Evolutionary conservation across 2,888 invertebrate species (phyloP), one percentile per base, ranked within the genome.

Genomic region (Parelbella ahira): DNA sequence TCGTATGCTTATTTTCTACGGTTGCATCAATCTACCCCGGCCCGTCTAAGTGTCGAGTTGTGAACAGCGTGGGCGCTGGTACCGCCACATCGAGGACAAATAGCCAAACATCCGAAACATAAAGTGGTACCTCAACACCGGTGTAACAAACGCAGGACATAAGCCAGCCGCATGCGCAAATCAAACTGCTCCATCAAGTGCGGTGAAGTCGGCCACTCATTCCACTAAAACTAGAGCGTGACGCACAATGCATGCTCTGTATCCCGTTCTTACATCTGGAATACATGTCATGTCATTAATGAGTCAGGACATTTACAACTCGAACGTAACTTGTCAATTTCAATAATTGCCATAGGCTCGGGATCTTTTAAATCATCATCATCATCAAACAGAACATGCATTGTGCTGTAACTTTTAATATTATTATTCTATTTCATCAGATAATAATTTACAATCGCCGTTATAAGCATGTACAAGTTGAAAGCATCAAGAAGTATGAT

Each of bases 171-270:
- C 87, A 87, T 87, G 87, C 87, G 83, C 84, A 84, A 86, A 83
- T 73, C 72, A 86, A 73, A 84, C 68, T 77, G 79, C 76, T 82
- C 83, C 84, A 83, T 77, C 78, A 60, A 84, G 83, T 87, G 87
- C 86, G 80, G 87, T 86, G 86, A 82, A 56, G 82, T 83, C 84
- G 83, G 86, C 73, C 86, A 82, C 84, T 82, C 84, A 87, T 86
- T 84, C 83, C 82, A 83, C 87, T 86, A 86, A 78, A 71, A 78
- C 82, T 83, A 80, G 61, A 60, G 64, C 62, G 73, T 80, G 75
- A 70, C 73, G 69, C 72, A 70, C 74, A 79, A 82, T 78, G 77
- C 80, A 82, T 74, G 61, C 77, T 80, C 82, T 77, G 77, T 79
- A 69, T 54, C 54, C 15, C 47, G 50, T 54, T 50, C 62, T 62